Conservation (phyloP, 1,140 invertebrate species). For the Aphis craccivora region DNA sequence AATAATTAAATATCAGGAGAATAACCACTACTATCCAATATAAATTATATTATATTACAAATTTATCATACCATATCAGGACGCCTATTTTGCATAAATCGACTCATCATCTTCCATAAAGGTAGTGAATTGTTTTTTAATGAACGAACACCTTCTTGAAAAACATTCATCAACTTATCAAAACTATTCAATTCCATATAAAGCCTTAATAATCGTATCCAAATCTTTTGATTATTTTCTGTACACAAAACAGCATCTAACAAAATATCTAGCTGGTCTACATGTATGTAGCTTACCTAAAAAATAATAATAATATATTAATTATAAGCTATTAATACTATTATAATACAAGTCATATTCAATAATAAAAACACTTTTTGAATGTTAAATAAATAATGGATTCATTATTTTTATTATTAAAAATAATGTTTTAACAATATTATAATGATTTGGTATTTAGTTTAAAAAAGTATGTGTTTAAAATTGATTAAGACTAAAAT, state of each 20-base stretch:
- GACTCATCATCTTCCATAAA: background rate
- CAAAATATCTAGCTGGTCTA: background rate
- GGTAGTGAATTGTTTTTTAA: slow-evolving; percentile 17
- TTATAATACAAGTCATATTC: background rate
- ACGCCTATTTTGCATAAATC: background rate
- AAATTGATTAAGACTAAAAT: too few relatives aligned
- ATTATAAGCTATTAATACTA: background rate
- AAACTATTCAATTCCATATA: background rate
- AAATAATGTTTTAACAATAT: background rate
- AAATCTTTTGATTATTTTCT: background rate
- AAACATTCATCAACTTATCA: background rate
- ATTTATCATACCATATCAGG: background rate
- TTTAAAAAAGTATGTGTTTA: too few relatives aligned
- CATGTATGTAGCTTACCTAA: background rate
- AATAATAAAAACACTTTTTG: background rate
- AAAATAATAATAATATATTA: background rate
- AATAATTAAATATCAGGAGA: background rate
- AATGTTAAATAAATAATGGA: background rate
- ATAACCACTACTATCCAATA: background rate
- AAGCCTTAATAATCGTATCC: background rate
- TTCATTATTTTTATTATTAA: background rate
- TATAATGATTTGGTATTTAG: background rate
- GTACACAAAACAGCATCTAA: background rate
- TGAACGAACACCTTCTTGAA: background rate
- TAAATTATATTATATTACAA: background rate